Evolutionary conservation across 1,140 invertebrate genomes (phyloP), one percentile per base, ranked within the genome.

Genomic region (Orussus abietinus): DNA sequence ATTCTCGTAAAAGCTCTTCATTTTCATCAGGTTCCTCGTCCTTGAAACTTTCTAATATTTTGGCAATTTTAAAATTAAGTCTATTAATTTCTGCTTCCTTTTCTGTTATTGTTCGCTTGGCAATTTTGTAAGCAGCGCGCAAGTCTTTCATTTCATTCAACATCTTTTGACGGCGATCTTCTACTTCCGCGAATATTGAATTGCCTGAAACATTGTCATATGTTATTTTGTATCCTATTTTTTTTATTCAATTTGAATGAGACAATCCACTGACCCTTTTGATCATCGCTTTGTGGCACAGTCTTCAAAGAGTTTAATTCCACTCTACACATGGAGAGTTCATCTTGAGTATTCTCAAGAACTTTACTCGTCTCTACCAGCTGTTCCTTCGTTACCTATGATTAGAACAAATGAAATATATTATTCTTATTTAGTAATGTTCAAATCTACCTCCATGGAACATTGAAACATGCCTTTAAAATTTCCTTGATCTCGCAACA

Each of bases 131-230:
- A 39, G 60, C 67, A 14, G 50, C 60, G 40, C 70, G 66, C 41
- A 76, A 59, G 1, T 22, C 33, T 6, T 61, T 67, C 50, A 76
- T 58, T 34, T 74, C 47, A 11, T 61, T 53, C 28, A 67, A 49
- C 48, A 72, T 57, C 15, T 58, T 59, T 29, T 70, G 65, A 6
- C 75, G 62, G 40, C 74, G 71, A 49, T 77, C 75, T 43, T 78
- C 75, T 0, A 78, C 69, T 47, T 78, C 76, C 5, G 75, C 76
- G 33, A 78, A 78, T 14, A 78, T 37, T 0, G 76, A 78, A 52
- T 78, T 78, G 0, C 76, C 76, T 64, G 10, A 5, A 41, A 35
- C 4, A 2, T 19, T 20, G 1, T n/a, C 25, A n/a, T 30, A 32
- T 20, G 31, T 10, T 41, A 3, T 31, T n/a, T 20, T 38, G 2